Percentiles rank a stretch among this genome's conserved stretches.
These are phyloP conservation scores for Calosoma granatense DNA, from an alignment of 1,140 invertebrate genomes.

Conservation along the genomic window DNA sequence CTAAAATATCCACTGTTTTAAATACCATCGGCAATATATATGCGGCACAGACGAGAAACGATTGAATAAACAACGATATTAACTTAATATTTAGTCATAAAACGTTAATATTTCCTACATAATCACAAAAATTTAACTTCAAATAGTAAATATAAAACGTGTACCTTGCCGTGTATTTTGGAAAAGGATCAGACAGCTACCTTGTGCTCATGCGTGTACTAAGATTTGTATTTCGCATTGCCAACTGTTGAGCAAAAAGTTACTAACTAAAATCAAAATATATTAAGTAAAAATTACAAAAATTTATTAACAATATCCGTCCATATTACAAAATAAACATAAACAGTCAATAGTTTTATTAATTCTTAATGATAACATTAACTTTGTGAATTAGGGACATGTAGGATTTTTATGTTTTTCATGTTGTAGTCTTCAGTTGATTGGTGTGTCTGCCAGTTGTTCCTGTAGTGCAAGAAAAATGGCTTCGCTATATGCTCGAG, in stretches of 20 bases:
- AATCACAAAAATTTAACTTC: background rate
- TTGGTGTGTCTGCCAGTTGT: background rate
- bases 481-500: conserved; percentile 45
- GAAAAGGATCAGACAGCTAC: conserved; percentile 15
- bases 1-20: background rate
- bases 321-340: too few relatives aligned
- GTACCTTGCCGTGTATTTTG: conserved; percentile 24
- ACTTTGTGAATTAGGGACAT: background rate
- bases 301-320: background rate
- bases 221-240: background rate
- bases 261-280: too few relatives aligned
- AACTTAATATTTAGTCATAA: background rate
- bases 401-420: too few relatives aligned
- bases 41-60: background rate
- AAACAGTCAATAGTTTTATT: background rate
- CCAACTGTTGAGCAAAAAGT: background rate
- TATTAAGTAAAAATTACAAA: background rate
- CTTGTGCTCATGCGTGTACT: background rate
- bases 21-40: background rate
- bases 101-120: background rate
- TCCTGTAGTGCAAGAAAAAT: conserved; percentile 34
- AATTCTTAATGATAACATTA: background rate
- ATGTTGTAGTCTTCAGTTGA: background rate
- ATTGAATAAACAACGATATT: background rate
- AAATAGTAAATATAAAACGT: conserved; percentile 21